Evolutionary conservation across 2,888 invertebrate species (phyloP).

Genomic region (Flabesymbios commensalis): DNA sequence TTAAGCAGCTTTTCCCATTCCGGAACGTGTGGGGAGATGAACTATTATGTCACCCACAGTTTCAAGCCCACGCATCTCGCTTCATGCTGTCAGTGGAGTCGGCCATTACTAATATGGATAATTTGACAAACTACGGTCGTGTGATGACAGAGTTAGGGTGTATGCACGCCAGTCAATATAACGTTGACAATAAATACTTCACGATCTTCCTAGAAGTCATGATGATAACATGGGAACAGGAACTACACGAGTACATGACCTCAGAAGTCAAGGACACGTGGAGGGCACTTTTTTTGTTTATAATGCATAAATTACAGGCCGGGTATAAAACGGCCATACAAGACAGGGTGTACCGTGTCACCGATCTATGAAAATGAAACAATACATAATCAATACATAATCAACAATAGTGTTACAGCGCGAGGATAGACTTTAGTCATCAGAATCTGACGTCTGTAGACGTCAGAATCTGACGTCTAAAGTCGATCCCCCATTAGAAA

Average conservation of each 20-base stretch:
- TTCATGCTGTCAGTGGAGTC: constrained; percentile 13
- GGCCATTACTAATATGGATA: constrained; percentile 10
- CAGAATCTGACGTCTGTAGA: no score
- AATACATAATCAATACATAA: no score
- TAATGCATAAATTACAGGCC: constrained; percentile 5
- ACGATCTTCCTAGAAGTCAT: constrained; percentile 15
- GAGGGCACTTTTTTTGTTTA: not conserved
- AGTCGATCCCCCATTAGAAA: no score
- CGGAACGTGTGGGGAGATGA: constrained; percentile 12
- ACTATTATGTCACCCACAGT: constrained; percentile 11
- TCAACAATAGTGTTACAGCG: no score
- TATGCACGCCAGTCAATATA: constrained; percentile 3
- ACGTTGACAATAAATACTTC: constrained; percentile 13
- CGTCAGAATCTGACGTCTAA: no score
- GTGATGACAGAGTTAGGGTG: constrained; percentile 4
- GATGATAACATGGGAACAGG: constrained; percentile 11
- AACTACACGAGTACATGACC: constrained; percentile 13
- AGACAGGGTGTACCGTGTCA: no score
- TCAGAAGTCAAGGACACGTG: constrained; percentile 8
- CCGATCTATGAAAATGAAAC: no score
- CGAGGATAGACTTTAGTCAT: no score
- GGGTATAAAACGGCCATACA: constrained; percentile 16
- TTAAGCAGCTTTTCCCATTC: constrained; percentile 14
- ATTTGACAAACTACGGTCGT: no score
- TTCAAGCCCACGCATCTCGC: constrained; percentile 11